Conservation (phyloP, 2,797 vertebrate species). For the Alcedo quadribrachys region DNA sequence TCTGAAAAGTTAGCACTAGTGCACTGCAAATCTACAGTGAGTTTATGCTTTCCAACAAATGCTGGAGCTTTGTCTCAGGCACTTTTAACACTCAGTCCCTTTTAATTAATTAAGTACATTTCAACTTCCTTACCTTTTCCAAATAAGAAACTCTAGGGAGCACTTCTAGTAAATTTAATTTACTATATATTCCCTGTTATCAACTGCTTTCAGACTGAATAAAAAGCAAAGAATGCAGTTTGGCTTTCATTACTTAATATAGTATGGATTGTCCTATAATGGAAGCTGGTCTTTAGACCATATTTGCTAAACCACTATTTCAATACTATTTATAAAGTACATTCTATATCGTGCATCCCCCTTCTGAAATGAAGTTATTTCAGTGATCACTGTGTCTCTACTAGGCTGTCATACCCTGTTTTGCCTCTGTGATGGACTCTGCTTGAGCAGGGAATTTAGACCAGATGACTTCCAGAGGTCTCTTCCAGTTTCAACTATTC, state of each 20-base stretch:
- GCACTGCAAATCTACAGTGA: not conserved
- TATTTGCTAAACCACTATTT: not conserved
- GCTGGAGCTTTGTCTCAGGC: not conserved
- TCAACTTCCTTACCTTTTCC: conserved; percentile 30
- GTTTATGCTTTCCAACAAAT: not conserved
- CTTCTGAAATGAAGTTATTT: not conserved
- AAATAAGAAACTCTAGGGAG: not conserved
- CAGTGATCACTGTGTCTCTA: not conserved
- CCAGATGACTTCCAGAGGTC: not conserved
- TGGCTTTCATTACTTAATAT: conserved; percentile 13
- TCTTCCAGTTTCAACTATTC: not conserved
- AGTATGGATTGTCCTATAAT: not conserved
- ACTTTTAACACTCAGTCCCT: not conserved
- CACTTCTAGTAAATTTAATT: conserved; percentile 21
- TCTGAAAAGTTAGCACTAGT: not conserved
- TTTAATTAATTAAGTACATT: conserved; percentile 26
- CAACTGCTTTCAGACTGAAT: not conserved
- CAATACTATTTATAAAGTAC: not conserved
- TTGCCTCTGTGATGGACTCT: not conserved
- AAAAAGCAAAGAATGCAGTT: not conserved
- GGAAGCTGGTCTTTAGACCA: not conserved
- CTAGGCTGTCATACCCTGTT: not conserved
- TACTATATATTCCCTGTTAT: not conserved
- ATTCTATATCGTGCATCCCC: not conserved
- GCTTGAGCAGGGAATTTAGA: not conserved